These are phyloP conservation scores for Diacarnus erythraeanus DNA, from an alignment of 37 sponge, comb jelly and placozoan genomes.

Conservation along the genomic window DNA sequence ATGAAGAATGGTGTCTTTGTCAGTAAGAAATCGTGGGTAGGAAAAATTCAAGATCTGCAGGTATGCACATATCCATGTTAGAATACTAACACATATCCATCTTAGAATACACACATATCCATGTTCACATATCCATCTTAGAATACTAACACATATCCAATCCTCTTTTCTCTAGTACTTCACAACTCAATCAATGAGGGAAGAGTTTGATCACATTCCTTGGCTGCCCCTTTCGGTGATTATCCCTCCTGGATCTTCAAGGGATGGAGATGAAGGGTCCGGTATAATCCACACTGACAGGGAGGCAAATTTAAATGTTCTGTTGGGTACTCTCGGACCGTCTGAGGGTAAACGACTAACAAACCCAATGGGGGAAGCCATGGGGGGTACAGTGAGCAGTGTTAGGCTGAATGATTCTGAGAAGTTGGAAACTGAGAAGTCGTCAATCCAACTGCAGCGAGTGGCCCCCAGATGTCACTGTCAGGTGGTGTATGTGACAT, in stretches of 20 bases:
- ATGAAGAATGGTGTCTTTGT: slow-evolving; percentile 67
- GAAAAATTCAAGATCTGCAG: slow-evolving; percentile 75
- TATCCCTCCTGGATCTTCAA: neutral
- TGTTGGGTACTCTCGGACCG: slow-evolving; percentile 29
- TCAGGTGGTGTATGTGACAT: slow-evolving; percentile 72
- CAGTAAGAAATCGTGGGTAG: slow-evolving; percentile 76
- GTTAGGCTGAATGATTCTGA: slow-evolving; percentile 7
- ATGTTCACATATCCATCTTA: too few relatives aligned
- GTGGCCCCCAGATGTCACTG: slow-evolving; percentile 85
- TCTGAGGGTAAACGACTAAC: neutral
- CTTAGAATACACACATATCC: too few relatives aligned
- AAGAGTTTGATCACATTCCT: slow-evolving; percentile 34
- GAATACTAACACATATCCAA: too few relatives aligned
- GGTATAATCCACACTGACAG: neutral
- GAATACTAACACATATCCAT: too few relatives aligned
- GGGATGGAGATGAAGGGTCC: neutral
- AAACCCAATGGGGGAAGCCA: slow-evolving; percentile 53
- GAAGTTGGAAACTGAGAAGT: neutral
- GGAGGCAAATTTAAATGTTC: slow-evolving; percentile 30
- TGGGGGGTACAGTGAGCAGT: slow-evolving; percentile 74
- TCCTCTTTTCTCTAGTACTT: slow-evolving; percentile 56
- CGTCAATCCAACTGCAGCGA: slow-evolving; percentile 64
- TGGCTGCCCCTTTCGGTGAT: slow-evolving; percentile 75
- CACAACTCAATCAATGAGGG: slow-evolving; percentile 32
- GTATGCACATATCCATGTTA: slow-evolving; percentile 17